Evolutionary conservation across 2,113 vertebrate genomes (phyloP).

Genomic region (Dascyllus trimaculatus): DNA sequence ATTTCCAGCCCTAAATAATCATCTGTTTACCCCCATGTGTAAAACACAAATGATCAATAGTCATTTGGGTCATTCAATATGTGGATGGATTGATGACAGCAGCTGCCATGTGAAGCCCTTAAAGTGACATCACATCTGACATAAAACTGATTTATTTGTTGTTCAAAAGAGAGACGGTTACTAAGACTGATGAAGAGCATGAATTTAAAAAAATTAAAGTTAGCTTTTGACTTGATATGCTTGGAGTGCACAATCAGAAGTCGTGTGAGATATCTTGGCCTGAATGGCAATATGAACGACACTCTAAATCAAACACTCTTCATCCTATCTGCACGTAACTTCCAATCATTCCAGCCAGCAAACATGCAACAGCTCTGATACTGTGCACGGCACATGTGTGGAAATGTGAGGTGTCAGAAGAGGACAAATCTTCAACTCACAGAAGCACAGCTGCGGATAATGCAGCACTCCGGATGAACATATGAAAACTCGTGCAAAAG

Average conservation of each 20-base stretch:
- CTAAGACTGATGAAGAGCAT: not conserved
- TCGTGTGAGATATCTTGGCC: not conserved
- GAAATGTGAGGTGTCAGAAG: constrained; percentile 37
- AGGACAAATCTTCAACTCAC: constrained; percentile 30
- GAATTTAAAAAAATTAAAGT: not conserved
- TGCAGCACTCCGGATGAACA: constrained; percentile 48
- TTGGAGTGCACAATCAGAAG: not conserved
- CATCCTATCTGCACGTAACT: not conserved
- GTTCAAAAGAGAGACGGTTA: not conserved
- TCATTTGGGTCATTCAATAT: constrained; percentile 61
- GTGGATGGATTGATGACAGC: constrained; percentile 7
- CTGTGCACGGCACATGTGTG: constrained; percentile 24
- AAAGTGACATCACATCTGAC: constrained; percentile 6
- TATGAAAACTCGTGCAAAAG: constrained; percentile 90
- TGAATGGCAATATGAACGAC: not conserved
- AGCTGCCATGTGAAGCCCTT: constrained; percentile 15
- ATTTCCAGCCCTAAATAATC: not conserved
- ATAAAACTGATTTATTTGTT: not conserved
- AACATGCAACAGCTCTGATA: constrained; percentile 23
- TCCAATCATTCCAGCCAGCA: constrained; percentile 1
- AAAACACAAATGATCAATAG: constrained; percentile 39
- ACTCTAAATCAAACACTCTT: not conserved
- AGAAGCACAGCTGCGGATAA: constrained; percentile 56
- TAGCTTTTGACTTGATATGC: not conserved
- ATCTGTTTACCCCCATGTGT: not conserved